Conservation (phyloP, 2,888 invertebrate genomes). For the Elegia similella region DNA sequence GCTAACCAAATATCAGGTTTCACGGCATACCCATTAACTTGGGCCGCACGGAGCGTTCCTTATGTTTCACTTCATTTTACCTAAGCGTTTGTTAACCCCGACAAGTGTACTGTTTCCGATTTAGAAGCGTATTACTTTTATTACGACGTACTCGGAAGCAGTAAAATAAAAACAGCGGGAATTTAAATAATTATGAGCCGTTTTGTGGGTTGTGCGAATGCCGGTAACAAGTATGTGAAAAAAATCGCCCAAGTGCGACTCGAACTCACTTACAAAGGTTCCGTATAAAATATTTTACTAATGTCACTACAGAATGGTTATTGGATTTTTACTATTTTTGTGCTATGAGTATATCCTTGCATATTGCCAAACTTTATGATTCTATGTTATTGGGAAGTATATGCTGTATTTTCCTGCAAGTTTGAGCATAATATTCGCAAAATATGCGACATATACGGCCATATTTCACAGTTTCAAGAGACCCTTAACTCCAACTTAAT, state of each 20-base stretch:
- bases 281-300: not conserved
- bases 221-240: not conserved
- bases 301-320: too few relatives aligned
- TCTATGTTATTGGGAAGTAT: too few relatives aligned
- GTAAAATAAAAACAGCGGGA: not conserved
- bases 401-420: too few relatives aligned
- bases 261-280: not conserved
- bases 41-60: constrained; percentile 26
- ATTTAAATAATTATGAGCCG: not conserved
- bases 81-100: constrained; percentile 14
- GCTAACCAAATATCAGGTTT: constrained; percentile 50
- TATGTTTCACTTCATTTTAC: constrained; percentile 17
- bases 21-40: constrained; percentile 51
- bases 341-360: too few relatives aligned
- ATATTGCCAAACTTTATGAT: too few relatives aligned
- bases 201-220: constrained; percentile 7
- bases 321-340: too few relatives aligned
- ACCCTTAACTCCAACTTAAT: too few relatives aligned
- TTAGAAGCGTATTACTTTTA: constrained; percentile 7
- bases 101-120: constrained; percentile 17
- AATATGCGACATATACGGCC: too few relatives aligned
- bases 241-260: not conserved
- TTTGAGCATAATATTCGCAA: too few relatives aligned
- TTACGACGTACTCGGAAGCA: not conserved
- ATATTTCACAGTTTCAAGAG: too few relatives aligned